phyloP scores from a whole-genome alignment of 2,888 invertebrate genomes.

The Omphaloscelis lunosa region DNA sequence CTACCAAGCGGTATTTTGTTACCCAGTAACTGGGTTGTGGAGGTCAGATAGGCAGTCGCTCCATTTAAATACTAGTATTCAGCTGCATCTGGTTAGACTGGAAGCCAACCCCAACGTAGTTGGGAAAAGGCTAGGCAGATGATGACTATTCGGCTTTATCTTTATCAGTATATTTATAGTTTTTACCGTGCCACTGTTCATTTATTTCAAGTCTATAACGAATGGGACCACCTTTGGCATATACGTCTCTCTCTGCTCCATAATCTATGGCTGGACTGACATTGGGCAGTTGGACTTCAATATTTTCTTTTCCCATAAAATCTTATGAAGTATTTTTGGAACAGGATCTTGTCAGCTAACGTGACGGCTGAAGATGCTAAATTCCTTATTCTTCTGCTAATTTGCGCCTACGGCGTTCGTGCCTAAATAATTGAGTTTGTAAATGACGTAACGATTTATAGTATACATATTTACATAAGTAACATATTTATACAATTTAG shows the following conservation, averaged over 20 bases:
- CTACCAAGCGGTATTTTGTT: too few relatives aligned
- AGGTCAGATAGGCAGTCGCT: too few relatives aligned
- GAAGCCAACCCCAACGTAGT: too few relatives aligned
- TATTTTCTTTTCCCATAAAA: neutral
- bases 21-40: too few relatives aligned
- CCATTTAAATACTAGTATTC: too few relatives aligned
- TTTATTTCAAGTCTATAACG: neutral
- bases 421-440: neutral
- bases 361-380: slow-evolving; percentile 11
- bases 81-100: too few relatives aligned
- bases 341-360: slow-evolving; percentile 16
- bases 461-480: neutral
- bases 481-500: neutral
- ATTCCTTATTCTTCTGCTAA: slow-evolving; percentile 32
- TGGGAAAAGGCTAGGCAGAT: too few relatives aligned
- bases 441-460: neutral
- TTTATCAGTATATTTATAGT: neutral
- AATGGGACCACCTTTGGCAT: neutral
- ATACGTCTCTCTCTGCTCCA: neutral
- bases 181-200: neutral
- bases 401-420: slow-evolving; percentile 7
- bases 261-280: neutral
- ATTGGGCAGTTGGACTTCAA: too few relatives aligned
- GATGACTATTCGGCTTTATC: neutral
- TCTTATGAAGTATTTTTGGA: neutral